phyloP scores from a whole-genome alignment of 2,888 invertebrate genomes.

The Serripes groenlandicus region DNA sequence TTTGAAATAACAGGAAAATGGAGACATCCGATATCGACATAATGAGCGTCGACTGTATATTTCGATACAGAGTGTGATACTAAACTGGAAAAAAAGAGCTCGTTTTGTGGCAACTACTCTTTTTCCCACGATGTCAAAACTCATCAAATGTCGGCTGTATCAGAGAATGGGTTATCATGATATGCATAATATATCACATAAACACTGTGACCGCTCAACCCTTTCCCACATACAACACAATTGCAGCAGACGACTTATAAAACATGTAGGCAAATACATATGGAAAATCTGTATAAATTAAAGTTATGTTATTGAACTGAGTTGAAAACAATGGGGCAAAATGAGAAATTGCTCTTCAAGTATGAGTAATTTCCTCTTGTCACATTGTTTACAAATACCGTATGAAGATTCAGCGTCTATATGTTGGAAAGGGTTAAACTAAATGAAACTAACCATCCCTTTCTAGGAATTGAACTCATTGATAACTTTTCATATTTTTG shows the following conservation, averaged over 20 bases:
- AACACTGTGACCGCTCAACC: not conserved
- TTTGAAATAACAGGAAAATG: too few relatives aligned
- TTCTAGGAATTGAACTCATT: too few relatives aligned
- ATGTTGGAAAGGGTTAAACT: not conserved
- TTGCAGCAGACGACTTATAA: not conserved
- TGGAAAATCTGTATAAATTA: not conserved
- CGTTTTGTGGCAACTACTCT: not conserved
- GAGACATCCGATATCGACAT: too few relatives aligned
- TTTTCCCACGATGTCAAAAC: not conserved
- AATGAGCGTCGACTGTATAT: too few relatives aligned
- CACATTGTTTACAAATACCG: not conserved
- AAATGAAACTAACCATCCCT: too few relatives aligned
- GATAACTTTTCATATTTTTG: too few relatives aligned
- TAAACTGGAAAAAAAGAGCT: too few relatives aligned
- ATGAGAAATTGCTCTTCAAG: slow-evolving; percentile 2
- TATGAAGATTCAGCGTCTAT: not conserved
- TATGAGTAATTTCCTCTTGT: not conserved
- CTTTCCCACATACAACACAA: not conserved
- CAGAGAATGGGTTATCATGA: too few relatives aligned
- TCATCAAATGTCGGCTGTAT: too few relatives aligned
- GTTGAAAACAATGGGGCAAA: not conserved
- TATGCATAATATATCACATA: too few relatives aligned
- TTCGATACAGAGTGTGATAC: too few relatives aligned
- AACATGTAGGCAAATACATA: too few relatives aligned
- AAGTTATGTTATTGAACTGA: not conserved